Conservation (phyloP, 2,797 vertebrate species). For the Acrocephalus scirpaceus region DNA sequence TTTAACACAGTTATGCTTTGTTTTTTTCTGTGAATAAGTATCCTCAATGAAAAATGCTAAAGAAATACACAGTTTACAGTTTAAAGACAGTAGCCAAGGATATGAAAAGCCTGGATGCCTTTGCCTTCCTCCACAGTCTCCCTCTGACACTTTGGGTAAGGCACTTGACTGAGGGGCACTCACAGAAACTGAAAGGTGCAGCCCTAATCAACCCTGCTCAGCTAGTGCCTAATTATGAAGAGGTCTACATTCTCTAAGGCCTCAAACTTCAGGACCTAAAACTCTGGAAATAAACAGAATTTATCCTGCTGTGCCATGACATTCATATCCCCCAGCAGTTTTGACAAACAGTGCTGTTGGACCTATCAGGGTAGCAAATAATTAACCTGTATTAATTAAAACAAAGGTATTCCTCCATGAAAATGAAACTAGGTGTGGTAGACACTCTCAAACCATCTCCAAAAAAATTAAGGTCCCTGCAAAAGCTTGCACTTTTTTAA, state of each 20-base stretch:
- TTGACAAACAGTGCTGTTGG: background rate
- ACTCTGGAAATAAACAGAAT: background rate
- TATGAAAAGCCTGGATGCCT: background rate
- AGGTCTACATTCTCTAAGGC: background rate
- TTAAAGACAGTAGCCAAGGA: background rate
- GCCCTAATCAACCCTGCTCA: background rate
- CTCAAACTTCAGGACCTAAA: background rate
- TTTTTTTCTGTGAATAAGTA: background rate
- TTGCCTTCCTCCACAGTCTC: background rate
- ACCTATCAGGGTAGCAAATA: background rate
- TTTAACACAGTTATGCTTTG: background rate
- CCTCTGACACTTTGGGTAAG: background rate
- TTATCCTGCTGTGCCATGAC: background rate
- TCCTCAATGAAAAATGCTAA: background rate
- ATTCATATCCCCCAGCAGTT: fast-evolving
- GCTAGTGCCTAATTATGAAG: background rate
- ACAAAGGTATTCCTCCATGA: background rate
- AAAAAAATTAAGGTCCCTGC: background rate
- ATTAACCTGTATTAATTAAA: background rate
- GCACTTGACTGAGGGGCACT: background rate
- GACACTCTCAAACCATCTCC: background rate
- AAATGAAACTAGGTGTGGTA: background rate
- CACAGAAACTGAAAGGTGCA: background rate
- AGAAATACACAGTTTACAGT: background rate
- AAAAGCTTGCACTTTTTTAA: background rate